Evolutionary conservation across 1,140 invertebrate genomes (phyloP).

Genomic region (Drosophila nigrodunni): DNA sequence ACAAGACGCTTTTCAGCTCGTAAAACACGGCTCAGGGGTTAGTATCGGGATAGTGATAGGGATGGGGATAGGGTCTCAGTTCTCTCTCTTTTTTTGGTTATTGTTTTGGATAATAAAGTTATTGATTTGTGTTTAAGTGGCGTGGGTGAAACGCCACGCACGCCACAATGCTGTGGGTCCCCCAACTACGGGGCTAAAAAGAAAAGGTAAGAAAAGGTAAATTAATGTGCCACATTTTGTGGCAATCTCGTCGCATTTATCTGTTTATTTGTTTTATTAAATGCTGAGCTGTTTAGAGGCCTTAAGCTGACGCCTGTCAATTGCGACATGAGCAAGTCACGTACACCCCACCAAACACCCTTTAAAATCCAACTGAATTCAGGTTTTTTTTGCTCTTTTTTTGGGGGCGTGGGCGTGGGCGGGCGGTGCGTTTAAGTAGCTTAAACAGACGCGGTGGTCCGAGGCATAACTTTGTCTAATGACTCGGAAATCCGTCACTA

Average conservation of each 20-base stretch:
- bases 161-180: constrained; percentile 44
- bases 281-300: constrained; percentile 63
- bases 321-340: constrained; percentile 75
- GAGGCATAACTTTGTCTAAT: constrained; percentile 83
- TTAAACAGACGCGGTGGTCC: constrained; percentile 82
- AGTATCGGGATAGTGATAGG: constrained; percentile 6
- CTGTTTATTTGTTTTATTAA: constrained; percentile 76
- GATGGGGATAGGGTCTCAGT: constrained; percentile 1
- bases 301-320: constrained; percentile 73
- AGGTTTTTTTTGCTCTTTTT: neutral
- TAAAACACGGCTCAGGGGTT: constrained; percentile 65
- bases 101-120: constrained; percentile 73
- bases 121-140: constrained; percentile 81
- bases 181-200: neutral
- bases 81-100: constrained; percentile 15
- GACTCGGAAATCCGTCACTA: constrained; percentile 84
- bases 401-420: constrained; percentile 31
- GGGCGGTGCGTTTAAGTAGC: constrained; percentile 81
- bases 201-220: constrained; percentile 36
- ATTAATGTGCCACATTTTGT: constrained; percentile 64
- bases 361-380: constrained; percentile 1
- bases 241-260: constrained; percentile 54
- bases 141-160: constrained; percentile 61
- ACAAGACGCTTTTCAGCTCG: constrained; percentile 82
- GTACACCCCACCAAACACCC: constrained; percentile 3